Percentiles rank a stretch among this genome's conserved stretches.
phyloP scores from a whole-genome alignment of 2,888 invertebrate genomes.

The Oscheius sp. region DNA sequence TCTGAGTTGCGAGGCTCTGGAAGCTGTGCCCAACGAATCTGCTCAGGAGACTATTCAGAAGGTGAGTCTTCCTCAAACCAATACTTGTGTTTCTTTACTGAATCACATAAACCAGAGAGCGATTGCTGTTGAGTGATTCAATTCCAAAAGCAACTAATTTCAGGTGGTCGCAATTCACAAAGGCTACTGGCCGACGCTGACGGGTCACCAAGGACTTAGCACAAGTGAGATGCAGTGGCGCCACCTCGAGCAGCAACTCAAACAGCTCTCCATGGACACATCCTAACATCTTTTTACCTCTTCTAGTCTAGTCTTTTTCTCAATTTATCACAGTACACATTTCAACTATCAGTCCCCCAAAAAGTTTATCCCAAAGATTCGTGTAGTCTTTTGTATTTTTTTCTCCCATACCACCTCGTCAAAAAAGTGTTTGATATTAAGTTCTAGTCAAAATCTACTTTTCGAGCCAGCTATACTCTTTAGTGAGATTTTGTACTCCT shows the following conservation, averaged over 20 bases:
- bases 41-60: slow-evolving; percentile 71
- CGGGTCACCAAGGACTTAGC: slow-evolving; percentile 61
- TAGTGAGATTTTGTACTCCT: slow-evolving; percentile 1
- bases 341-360: background rate
- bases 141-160: slow-evolving; percentile 5
- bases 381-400: background rate
- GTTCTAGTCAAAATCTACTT: slow-evolving; percentile 1
- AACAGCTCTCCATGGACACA: slow-evolving; percentile 34
- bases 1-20: slow-evolving; percentile 58
- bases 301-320: background rate
- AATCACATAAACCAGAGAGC: too few species aligned
- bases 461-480: too few species aligned
- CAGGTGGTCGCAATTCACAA: slow-evolving; percentile 72
- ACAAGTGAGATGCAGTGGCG: slow-evolving; percentile 66
- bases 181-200: slow-evolving; percentile 69
- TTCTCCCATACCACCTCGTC: slow-evolving; percentile 1
- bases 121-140: too few species aligned
- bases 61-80: slow-evolving; percentile 41
- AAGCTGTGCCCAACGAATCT: slow-evolving; percentile 56
- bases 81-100: too few species aligned
- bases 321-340: slow-evolving; percentile 20
- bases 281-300: slow-evolving; percentile 2
- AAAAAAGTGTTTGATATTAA: background rate
- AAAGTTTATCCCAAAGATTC: slow-evolving; percentile 2
- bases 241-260: slow-evolving; percentile 23